Conservation (phyloP, 2,113 vertebrate species). For the Dascyllus trimaculatus region DNA sequence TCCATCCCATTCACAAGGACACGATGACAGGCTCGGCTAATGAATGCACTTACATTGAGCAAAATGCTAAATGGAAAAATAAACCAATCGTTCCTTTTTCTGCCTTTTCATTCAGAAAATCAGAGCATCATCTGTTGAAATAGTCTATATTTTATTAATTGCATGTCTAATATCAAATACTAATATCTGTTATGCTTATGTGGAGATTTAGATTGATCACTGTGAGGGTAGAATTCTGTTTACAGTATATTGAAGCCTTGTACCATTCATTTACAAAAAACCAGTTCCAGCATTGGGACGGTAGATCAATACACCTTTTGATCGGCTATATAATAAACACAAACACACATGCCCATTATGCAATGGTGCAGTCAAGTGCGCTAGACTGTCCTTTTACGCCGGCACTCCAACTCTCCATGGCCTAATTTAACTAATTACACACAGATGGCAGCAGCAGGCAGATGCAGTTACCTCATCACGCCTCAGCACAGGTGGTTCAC, state of each 20-base stretch:
- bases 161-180: neutral
- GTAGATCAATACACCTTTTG: neutral
- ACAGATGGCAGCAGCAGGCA: constrained; percentile 74
- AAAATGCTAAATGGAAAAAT: constrained; percentile 57
- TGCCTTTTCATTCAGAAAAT: constrained; percentile 24
- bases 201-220: neutral
- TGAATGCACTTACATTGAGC: constrained; percentile 75
- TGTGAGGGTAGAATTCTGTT: no score
- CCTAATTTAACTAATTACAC: constrained; percentile 72
- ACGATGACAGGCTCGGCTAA: constrained; percentile 64
- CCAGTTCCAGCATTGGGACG: neutral
- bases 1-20: constrained; percentile 46
- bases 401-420: constrained; percentile 56
- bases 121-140: constrained; percentile 10
- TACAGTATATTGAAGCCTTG: no score
- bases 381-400: constrained; percentile 33
- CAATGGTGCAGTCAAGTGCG: constrained; percentile 25
- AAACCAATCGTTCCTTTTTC: constrained; percentile 21
- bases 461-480: constrained; percentile 60
- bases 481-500: constrained; percentile 70
- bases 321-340: constrained; percentile 3
- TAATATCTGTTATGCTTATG: neutral
- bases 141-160: constrained; percentile 13
- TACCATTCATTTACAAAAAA: neutral
- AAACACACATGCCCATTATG: constrained; percentile 1